Percentiles rank a stretch among this genome's conserved stretches.
Evolutionary conservation across 2,797 vertebrate species (phyloP).

Genomic region (Falco biarmicus): DNA sequence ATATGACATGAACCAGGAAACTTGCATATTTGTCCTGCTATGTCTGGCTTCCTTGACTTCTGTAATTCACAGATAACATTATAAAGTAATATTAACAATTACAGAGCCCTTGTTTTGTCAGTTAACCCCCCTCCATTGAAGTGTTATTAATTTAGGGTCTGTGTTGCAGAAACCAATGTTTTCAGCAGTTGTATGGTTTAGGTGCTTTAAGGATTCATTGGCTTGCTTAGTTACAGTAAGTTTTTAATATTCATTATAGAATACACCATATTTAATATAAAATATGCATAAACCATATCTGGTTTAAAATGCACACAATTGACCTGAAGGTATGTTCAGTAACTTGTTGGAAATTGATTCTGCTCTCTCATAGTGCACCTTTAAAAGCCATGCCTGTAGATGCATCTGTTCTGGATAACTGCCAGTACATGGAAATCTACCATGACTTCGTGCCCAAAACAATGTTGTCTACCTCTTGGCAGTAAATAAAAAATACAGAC

Average conservation of each 20-base stretch:
- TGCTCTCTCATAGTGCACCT: background rate
- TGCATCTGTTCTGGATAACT: background rate
- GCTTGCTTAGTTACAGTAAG: background rate
- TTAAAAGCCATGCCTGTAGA: background rate
- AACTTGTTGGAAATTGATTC: background rate
- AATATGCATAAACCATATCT: background rate
- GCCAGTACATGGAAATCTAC: background rate
- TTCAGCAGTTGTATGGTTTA: background rate
- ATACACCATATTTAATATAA: background rate
- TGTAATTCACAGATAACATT: background rate
- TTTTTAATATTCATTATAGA: background rate
- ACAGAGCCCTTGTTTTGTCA: background rate
- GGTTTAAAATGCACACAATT: background rate
- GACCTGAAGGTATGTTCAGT: background rate
- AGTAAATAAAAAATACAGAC: background rate
- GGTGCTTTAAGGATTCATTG: background rate
- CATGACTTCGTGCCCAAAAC: background rate
- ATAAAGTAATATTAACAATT: background rate
- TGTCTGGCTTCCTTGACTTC: background rate
- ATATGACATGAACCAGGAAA: background rate
- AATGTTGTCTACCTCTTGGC: background rate
- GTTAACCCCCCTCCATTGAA: background rate
- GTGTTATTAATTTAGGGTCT: background rate
- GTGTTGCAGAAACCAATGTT: background rate
- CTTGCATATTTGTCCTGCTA: background rate